Base-by-base conservation (phyloP, 2,888 invertebrate species). In the Synergus laeviventris region DNA sequence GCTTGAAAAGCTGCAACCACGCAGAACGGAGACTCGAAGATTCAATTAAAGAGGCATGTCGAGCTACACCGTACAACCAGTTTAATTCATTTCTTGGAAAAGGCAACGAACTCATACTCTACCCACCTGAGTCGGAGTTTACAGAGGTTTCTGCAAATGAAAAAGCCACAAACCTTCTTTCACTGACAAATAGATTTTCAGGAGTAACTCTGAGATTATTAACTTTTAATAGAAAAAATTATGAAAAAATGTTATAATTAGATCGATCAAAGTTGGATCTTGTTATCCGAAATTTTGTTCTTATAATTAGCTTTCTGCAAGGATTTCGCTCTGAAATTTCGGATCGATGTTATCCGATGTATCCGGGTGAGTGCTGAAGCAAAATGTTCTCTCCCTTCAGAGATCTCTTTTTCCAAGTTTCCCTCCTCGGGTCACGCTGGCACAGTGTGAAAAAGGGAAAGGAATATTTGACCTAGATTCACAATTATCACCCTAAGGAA, bases 341-440 rank as follows among this genome's bases (percentile, higher is more conserved):
- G 85, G 86, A 86, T 87, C 86, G 86, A 87, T 86, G 84, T 85
- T 85, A 87, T 86, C 85, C 84, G 84, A 81, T 84, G 83, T 85
- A 85, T 85, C 84, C 84, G 86, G 82, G 83, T 84, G 86, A 86
- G 85, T 85, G 85, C 86, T 86, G 83, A 84, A 83, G 79, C 84
- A 86, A 86, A 86, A 85, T 84, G 82, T 81, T 86, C 86, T 86
- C 84, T 79, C 84, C 84, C 83, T 83, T 84, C 84, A 82, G 84
- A 84, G 83, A 86, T 82, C 84, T 85, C 83, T 81, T 85, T 85
- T 83, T 83, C 83, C 21, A 24, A 42, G 7, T 24, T 45, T 16
- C 66, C 24, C 78, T 45, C 24, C 78, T 77, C 78, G 78, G 75
- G 66, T 73, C 36, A 73, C 74, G 74, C 62, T 76, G 78, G 78